phyloP scores from a whole-genome alignment of 2,113 vertebrate genomes.

The Neodontobutis hainanensis region DNA sequence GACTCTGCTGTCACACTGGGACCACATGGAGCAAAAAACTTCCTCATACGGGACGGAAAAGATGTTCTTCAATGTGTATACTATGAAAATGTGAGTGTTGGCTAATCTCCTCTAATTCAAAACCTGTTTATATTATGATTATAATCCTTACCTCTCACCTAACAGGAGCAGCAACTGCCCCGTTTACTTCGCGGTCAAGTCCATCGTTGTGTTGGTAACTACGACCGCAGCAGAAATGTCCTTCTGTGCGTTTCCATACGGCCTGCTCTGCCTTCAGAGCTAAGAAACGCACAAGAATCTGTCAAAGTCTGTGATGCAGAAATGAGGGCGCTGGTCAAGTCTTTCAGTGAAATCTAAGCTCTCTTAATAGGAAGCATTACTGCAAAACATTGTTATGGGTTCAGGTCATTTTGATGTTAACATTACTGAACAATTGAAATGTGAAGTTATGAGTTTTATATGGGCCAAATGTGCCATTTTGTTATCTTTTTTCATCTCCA shows the following conservation, averaged over 20 bases:
- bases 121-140: no score
- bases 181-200: constrained; percentile 91
- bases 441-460: not conserved
- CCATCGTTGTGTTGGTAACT: constrained; percentile 92
- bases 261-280: constrained; percentile 83
- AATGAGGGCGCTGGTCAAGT: constrained; percentile 83
- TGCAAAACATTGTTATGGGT: not conserved
- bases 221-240: constrained; percentile 82
- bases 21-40: constrained; percentile 85
- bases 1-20: constrained; percentile 93
- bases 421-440: not conserved
- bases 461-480: not conserved
- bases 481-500: not conserved
- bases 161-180: constrained; percentile 89
- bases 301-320: constrained; percentile 83
- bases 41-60: constrained; percentile 90
- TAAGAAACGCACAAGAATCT: constrained; percentile 84
- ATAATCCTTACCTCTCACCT: constrained; percentile 8
- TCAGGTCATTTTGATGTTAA: not conserved
- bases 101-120: no score
- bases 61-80: constrained; percentile 86
- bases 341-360: constrained; percentile 81
- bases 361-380: not conserved
- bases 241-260: constrained; percentile 90
- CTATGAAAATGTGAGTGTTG: constrained; percentile 91